Evolutionary conservation across 2,113 vertebrate species (phyloP), one percentile per base, ranked within the genome.

Genomic region (Nothoprocta pentlandii): DNA sequence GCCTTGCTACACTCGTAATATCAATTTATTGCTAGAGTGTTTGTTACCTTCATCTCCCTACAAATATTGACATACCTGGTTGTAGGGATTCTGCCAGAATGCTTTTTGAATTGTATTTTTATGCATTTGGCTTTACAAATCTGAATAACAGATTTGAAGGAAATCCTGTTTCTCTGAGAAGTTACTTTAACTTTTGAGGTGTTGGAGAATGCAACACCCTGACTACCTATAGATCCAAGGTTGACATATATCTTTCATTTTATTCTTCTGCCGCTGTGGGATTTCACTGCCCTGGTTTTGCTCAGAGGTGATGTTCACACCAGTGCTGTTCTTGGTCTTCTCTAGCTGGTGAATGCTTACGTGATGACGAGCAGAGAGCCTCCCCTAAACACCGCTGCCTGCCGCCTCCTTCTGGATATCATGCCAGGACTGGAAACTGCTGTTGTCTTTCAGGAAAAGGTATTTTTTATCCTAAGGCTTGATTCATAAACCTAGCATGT

Each of bases 351-450:
- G 95, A 99, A 99, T 90, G 98, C 99, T 30, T 99, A 99, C 12
- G 99, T 99, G 96, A 99, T 99, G 99, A 99, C 98, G 79, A 99
- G 99, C 97, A 98, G 99, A 96, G 99, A 99, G 88, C 98, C 98
- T 62, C 96, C 98, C 13, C 97, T 99, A 46, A 99, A 99, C 94
- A 99, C 99, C 7, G 98, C 99, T 51, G 99, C 99, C 44, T 99
- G 99, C 95, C 98, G 99, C 69, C 98, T 99, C 68, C 98, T 99
- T 49, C 97, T 99, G 93, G 99, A 99, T 96, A 99, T 99, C 96
- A 99, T 99, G 99, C 99, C 99, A 0, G 99, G 99, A 10, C 96
- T 99, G 94, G 99, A 99, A 97, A 99, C 99, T 9, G 99, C 99
- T 41, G 99, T 99, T 68, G 98, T 99, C 78, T 99, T 99, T 97